These are phyloP conservation scores for Rhineura floridana DNA, from an alignment of 2,113 vertebrate species.

Conservation along the genomic window DNA sequence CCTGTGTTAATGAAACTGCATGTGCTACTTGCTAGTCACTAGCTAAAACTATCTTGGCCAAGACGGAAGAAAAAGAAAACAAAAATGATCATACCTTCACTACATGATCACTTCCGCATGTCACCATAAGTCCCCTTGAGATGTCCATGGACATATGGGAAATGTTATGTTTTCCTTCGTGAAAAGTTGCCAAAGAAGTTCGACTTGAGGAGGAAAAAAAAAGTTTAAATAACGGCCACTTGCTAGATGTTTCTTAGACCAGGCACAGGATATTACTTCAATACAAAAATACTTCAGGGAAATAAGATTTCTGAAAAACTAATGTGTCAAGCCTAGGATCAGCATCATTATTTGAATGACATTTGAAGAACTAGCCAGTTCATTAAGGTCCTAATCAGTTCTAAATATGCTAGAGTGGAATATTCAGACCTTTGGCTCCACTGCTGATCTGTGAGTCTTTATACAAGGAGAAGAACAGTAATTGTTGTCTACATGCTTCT, in stretches of 20 bases:
- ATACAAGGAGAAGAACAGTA: background rate
- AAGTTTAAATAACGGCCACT: slow-evolving; percentile 3
- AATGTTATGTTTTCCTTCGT: slow-evolving; percentile 98
- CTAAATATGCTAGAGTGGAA: background rate
- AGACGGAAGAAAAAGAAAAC: background rate
- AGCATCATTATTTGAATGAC: background rate
- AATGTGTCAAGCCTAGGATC: slow-evolving; percentile 18
- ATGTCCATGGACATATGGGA: slow-evolving; percentile 95
- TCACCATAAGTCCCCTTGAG: slow-evolving; percentile 94
- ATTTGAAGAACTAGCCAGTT: background rate
- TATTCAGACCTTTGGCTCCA: background rate
- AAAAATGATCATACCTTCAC: slow-evolving; percentile 85
- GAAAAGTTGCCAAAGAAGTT: slow-evolving; percentile 92
- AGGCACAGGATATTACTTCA: background rate
- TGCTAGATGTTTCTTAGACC: slow-evolving; percentile 7
- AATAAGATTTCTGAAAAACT: slow-evolving; percentile 35
- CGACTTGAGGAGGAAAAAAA: slow-evolving; percentile 75
- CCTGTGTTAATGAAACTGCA: background rate
- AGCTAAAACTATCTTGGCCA: background rate
- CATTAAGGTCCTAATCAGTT: background rate
- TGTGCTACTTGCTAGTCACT: background rate
- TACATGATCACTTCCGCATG: slow-evolving; percentile 91
- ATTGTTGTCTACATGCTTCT: background rate
- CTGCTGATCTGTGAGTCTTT: background rate
- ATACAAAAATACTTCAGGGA: slow-evolving; percentile 27